Percentiles rank a stretch among this genome's conserved stretches.
These are phyloP conservation scores for Palythoa caribaeorum DNA, from an alignment of 92 coral and sea anemone species.

Conservation along the genomic window DNA sequence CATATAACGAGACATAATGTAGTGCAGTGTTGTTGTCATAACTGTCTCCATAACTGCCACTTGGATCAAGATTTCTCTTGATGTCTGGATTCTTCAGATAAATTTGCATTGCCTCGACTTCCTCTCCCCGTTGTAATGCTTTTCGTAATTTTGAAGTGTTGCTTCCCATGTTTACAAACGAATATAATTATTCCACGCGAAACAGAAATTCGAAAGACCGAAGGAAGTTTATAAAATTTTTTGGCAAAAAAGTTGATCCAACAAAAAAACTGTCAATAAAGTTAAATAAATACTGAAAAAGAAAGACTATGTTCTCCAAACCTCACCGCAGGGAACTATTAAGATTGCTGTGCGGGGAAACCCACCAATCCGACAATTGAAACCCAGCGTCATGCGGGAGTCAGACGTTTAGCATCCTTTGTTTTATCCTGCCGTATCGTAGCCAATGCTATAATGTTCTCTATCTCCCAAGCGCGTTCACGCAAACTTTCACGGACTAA, in stretches of 20 bases:
- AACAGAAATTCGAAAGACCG: background rate
- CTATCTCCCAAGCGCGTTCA: background rate
- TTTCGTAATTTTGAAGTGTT: slow-evolving; percentile 93
- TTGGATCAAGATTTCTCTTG: slow-evolving; percentile 88
- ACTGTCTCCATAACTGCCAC: slow-evolving; percentile 88
- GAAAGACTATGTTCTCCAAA: background rate
- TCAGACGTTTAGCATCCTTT: slow-evolving; percentile 3
- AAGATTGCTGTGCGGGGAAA: background rate
- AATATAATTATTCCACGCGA: background rate
- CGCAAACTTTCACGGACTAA: background rate
- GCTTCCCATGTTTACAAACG: slow-evolving; percentile 77
- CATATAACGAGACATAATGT: slow-evolving; percentile 87
- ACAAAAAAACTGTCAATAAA: background rate
- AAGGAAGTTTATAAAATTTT: background rate
- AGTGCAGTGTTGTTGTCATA: slow-evolving; percentile 84
- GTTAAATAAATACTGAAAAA: background rate
- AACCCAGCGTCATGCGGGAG: slow-evolving; percentile 27
- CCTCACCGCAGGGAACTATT: background rate
- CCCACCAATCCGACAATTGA: slow-evolving; percentile 11
- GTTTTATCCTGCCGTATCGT: slow-evolving; percentile 2
- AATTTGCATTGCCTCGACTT: slow-evolving; percentile 94
- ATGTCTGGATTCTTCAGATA: slow-evolving; percentile 90
- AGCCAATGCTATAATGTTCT: background rate
- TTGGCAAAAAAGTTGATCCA: background rate
- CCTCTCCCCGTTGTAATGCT: slow-evolving; percentile 97